These are phyloP conservation scores for Parascotia fuliginaria DNA, from an alignment of 2,888 invertebrate species.

Conservation along the genomic window DNA sequence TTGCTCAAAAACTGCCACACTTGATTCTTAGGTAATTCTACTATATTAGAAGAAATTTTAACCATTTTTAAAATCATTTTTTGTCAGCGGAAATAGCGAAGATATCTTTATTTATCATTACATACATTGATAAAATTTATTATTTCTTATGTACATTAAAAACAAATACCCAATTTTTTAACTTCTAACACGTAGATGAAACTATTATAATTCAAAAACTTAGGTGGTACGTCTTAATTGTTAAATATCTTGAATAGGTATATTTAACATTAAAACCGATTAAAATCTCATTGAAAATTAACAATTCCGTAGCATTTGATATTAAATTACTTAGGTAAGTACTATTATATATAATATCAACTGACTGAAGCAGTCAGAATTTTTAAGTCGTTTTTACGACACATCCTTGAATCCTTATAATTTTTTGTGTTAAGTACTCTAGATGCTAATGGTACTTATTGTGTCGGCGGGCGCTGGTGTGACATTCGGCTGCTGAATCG, in stretches of 20 bases:
- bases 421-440: conserved; percentile 42
- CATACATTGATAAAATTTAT: no score
- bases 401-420: neutral
- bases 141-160: no score
- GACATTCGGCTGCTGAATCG: conserved; percentile 71
- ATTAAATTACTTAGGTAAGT: no score
- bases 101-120: no score
- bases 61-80: no score
- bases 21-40: no score
- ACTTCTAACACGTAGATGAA: conserved; percentile 1
- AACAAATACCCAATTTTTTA: neutral
- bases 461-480: conserved; percentile 78
- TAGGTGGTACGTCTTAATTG: neutral
- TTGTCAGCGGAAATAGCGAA: no score
- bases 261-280: neutral
- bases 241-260: no score
- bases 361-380: neutral
- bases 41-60: no score
- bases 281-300: conserved; percentile 1
- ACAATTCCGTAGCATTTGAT: conserved; percentile 8
- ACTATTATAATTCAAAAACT: conserved; percentile 1
- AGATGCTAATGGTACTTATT: conserved; percentile 83
- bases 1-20: no score
- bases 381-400: conserved; percentile 10
- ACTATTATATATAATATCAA: neutral